Evolutionary conservation across 2,888 invertebrate genomes (phyloP), one percentile per base, ranked within the genome.

Genomic region (Himalopsyche anomala): DNA sequence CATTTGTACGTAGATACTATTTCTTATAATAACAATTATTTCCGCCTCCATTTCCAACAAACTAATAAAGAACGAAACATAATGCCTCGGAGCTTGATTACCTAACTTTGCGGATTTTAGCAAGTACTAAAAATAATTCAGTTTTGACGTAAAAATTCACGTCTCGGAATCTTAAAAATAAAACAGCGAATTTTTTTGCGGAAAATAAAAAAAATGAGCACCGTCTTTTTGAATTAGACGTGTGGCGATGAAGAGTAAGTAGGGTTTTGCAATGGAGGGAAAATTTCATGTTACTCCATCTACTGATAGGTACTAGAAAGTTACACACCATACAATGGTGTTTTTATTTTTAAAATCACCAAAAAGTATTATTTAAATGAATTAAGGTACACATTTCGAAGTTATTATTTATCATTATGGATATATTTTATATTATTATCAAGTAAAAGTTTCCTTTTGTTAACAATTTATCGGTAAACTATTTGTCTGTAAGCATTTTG

Each of bases 71-170:
- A 36, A 74, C 38, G 74, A 74, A 74, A 74, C 74, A 74, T 74
- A 38, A 74, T 74, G 38, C 36, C 12, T 5, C 9, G 12, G 38
- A 74, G 74, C 74, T 74, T 74, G 74, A 74, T 74, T 38, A 74
- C 36, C 15, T 38, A 74, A 74, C 74, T 74, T 74, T 38, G 15
- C 19, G 38, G 74, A 74, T 74, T 74, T 38, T 74, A 74, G 5
- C 74, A 74, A 74, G 74, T 74, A 74, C 69, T 69, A 69, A 69
- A 69, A 69, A 69, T 69, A 69, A 69, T 69, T 69, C 69, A 69
- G 19, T 69, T 28, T 69, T 28, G 36, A 6, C 38, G 36, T 36
- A 36, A 38, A 51, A 74, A 74, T 74, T 38, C 74, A 74, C 28
- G 28, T 69, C 69, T 69, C 28, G 5, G 15, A 36, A 38, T 51